These are phyloP conservation scores for Tridacna gigas DNA, from an alignment of 2,888 invertebrate genomes.

Conservation along the genomic window DNA sequence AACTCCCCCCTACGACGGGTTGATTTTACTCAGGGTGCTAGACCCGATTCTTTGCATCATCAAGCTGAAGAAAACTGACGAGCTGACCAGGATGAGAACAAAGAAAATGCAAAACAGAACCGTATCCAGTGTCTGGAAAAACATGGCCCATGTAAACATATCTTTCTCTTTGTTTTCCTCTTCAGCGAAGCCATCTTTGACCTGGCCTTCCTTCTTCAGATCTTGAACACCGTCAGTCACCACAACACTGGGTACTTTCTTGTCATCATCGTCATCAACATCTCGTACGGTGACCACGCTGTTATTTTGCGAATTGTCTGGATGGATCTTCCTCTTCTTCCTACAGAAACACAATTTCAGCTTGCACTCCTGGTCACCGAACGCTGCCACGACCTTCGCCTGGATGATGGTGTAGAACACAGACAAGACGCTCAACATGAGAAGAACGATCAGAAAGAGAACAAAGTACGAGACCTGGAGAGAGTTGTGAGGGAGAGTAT, in stretches of 20 bases:
- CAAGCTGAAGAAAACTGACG: slow-evolving; percentile 49
- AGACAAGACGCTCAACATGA: slow-evolving; percentile 56
- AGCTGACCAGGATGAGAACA: slow-evolving; percentile 32
- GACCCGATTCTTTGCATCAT: slow-evolving; percentile 47
- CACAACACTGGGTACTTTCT: neutral
- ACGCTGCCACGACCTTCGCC: slow-evolving; percentile 53
- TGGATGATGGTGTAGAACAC: slow-evolving; percentile 62
- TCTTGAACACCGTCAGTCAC: neutral
- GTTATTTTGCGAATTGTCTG: neutral
- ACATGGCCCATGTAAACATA: slow-evolving; percentile 46
- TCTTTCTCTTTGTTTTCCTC: slow-evolving; percentile 30
- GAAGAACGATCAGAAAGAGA: slow-evolving; percentile 56
- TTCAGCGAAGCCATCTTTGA: neutral
- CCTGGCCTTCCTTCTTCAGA: neutral
- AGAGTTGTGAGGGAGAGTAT: slow-evolving; percentile 61
- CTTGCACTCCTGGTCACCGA: slow-evolving; percentile 48
- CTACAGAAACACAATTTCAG: slow-evolving; percentile 1
- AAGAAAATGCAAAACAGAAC: slow-evolving; percentile 48
- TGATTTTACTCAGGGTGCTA: slow-evolving; percentile 8
- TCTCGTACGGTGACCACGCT: neutral
- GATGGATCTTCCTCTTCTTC: slow-evolving; percentile 3
- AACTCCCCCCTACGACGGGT: slow-evolving; percentile 6
- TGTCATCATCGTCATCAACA: neutral
- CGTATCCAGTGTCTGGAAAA: slow-evolving; percentile 51
- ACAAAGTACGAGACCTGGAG: slow-evolving; percentile 57